Evolutionary conservation across 2,113 vertebrate species (phyloP).

Genomic region (Pachypanchax playfairii): DNA sequence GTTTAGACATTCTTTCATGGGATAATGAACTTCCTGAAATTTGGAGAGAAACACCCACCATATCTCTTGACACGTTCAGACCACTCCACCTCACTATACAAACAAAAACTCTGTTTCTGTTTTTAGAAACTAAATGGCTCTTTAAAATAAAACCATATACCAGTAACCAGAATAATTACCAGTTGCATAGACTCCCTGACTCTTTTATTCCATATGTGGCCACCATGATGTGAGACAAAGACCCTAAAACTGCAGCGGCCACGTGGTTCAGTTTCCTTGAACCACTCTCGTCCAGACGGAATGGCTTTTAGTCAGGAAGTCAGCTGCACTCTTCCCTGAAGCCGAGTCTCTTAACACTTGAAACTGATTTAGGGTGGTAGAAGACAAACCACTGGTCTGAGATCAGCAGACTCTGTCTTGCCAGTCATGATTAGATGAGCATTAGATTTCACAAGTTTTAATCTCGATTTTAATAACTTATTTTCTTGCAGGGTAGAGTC

Average conservation of each 20-base stretch:
- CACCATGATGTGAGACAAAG: constrained; percentile 34
- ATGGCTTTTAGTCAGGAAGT: constrained; percentile 27
- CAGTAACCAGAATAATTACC: constrained; percentile 11
- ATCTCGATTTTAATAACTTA: too few relatives aligned
- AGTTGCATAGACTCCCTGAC: constrained; percentile 8
- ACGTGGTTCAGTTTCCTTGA: constrained; percentile 5
- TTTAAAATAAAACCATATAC: constrained; percentile 30
- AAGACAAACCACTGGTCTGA: background rate
- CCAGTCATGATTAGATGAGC: background rate
- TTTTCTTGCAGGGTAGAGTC: too few relatives aligned
- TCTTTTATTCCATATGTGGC: constrained; percentile 24
- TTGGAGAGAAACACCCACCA: constrained; percentile 21
- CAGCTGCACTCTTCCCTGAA: constrained; percentile 19
- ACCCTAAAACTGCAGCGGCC: constrained; percentile 27
- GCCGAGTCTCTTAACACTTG: constrained; percentile 5
- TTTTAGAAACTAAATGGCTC: constrained; percentile 12
- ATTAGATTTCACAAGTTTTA: constrained; percentile 4
- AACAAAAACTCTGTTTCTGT: background rate
- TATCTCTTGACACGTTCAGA: constrained; percentile 15
- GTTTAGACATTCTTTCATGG: constrained; percentile 31
- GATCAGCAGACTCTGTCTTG: background rate
- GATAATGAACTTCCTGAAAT: constrained; percentile 43
- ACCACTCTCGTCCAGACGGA: constrained; percentile 22
- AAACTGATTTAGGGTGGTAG: background rate
- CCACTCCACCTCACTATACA: constrained; percentile 8